Evolutionary conservation across 2,888 invertebrate genomes (phyloP), one percentile per base, ranked within the genome.

Genomic region (Minunthozetes semirufus): DNA sequence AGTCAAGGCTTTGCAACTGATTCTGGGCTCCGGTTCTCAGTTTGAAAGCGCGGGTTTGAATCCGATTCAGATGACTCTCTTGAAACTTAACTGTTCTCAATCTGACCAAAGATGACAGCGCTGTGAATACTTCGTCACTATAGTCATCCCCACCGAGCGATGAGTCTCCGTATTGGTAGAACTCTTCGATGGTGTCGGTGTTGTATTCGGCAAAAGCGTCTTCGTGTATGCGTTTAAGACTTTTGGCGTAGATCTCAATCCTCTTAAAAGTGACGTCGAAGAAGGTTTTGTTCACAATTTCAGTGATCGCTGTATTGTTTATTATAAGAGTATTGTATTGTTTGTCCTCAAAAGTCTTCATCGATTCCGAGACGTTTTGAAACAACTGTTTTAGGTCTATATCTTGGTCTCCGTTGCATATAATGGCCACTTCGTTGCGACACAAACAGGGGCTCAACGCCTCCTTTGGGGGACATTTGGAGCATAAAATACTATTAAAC

Each of bases 391-490:
- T 59, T 6, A 59, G 13, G 59, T 59, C n/a, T 3, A 59, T 59
- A 13, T 27, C 27, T 6, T 59, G 25, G 22, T 3, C 22, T 5
- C 59, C 59, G 11, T 22, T 25, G 59, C 59, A 59, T 1, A 59
- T 59, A 22, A 59, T n/a, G 4, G 22, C 59, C 5, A 59, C 59
- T 25, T 59, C 59, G n/a, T 59, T 27, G n/a, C 59, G 59, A 59
- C 59, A 59, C 27, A 3, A 25, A 27, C 59, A 59, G 22, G 59
- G 59, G 13, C 27, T 27, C 25, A 59, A 13, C 22, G 22, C 22
- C 27, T 59, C 59, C 27, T 59, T 59, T 19, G 59, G 59, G 22
- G 59, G 59, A 59, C 59, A 59, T 59, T 59, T 59, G n/a, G 59
- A n/a, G n/a, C 59, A 59, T 3, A 17, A 59, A 13, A 27, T 22